Conservation (phyloP, 2,888 invertebrate species). For the Ophion ventricosus region DNA sequence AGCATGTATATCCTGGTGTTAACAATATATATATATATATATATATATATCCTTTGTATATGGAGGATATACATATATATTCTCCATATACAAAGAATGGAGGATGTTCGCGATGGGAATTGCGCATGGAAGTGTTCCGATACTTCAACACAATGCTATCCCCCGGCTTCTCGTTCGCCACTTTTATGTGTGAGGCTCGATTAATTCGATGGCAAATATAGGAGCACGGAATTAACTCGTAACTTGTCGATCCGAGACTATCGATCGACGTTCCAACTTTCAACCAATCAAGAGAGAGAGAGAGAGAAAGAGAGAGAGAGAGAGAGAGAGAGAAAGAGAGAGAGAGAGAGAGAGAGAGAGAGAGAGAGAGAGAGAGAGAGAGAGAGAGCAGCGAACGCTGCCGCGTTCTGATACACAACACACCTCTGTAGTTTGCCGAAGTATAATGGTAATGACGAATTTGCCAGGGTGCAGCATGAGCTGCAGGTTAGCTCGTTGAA, state of each 20-base stretch:
- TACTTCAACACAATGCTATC: conserved; percentile 31
- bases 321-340: conserved; percentile 10
- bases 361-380: conserved; percentile 10
- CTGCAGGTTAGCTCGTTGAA: conserved; percentile 52
- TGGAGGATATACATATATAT: too few species aligned
- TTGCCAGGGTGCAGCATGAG: conserved; percentile 51
- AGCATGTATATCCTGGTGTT: conserved; percentile 7
- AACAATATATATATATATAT: background rate
- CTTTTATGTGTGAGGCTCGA: conserved; percentile 75
- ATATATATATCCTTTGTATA: too few species aligned
- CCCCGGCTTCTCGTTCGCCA: conserved; percentile 58
- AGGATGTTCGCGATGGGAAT: conserved; percentile 12
- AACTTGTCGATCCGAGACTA: conserved; percentile 70
- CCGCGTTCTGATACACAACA: conserved; percentile 24
- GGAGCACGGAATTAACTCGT: conserved; percentile 76
- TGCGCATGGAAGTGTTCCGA: conserved; percentile 68
- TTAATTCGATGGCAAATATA: conserved; percentile 78
- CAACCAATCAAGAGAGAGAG: conserved; percentile 24
- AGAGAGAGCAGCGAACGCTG: background rate
- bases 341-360: background rate
- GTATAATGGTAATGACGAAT: conserved; percentile 42
- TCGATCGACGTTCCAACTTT: conserved; percentile 62
- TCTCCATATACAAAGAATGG: too few species aligned
- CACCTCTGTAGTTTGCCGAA: conserved; percentile 45
- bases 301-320: too few species aligned